A percentile compares a stretch with the other conserved stretches of the same genome.
phyloP scores from a whole-genome alignment of 2,113 vertebrate species.

The Corythoichthys haematopterus region DNA sequence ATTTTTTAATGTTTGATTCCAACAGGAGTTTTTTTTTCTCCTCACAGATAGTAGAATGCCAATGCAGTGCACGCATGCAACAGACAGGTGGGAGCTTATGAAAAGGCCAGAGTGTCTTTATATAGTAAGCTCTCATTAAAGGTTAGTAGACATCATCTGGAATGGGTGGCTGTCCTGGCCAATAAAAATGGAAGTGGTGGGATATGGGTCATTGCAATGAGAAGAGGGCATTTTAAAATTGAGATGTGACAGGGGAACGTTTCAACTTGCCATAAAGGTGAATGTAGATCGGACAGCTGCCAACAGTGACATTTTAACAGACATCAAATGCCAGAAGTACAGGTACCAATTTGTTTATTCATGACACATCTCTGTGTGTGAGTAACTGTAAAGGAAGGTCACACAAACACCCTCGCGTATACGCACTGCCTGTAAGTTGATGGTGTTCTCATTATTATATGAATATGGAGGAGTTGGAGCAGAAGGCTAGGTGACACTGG shows the following conservation, averaged over 20 bases:
- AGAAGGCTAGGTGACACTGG: slow-evolving; percentile 65
- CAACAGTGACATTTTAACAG: slow-evolving; percentile 67
- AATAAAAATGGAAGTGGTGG: slow-evolving; percentile 34
- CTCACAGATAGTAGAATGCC: background rate
- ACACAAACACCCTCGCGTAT: slow-evolving; percentile 26
- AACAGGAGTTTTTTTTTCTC: background rate
- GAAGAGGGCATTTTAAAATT: slow-evolving; percentile 28
- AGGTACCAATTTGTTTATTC: slow-evolving; percentile 44
- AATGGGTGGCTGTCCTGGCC: slow-evolving; percentile 59
- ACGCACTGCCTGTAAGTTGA: slow-evolving; percentile 38
- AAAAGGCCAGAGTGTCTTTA: slow-evolving; percentile 73
- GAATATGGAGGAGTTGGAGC: slow-evolving; percentile 69
- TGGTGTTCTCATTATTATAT: slow-evolving; percentile 49
- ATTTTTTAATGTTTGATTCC: background rate
- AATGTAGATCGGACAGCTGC: slow-evolving; percentile 64
- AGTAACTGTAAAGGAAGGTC: slow-evolving; percentile 57
- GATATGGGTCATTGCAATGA: slow-evolving; percentile 22
- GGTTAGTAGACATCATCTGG: slow-evolving; percentile 72
- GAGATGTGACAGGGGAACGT: slow-evolving; percentile 50
- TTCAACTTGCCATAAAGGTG: slow-evolving; percentile 55
- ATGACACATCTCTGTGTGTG: slow-evolving; percentile 32
- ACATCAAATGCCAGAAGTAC: slow-evolving; percentile 45
- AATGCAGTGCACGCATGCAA: background rate
- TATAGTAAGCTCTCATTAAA: slow-evolving; percentile 69
- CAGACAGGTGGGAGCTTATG: slow-evolving; percentile 58